Evolutionary conservation across 2,113 vertebrate genomes (phyloP).

Genomic region (Alligator sinensis): DNA sequence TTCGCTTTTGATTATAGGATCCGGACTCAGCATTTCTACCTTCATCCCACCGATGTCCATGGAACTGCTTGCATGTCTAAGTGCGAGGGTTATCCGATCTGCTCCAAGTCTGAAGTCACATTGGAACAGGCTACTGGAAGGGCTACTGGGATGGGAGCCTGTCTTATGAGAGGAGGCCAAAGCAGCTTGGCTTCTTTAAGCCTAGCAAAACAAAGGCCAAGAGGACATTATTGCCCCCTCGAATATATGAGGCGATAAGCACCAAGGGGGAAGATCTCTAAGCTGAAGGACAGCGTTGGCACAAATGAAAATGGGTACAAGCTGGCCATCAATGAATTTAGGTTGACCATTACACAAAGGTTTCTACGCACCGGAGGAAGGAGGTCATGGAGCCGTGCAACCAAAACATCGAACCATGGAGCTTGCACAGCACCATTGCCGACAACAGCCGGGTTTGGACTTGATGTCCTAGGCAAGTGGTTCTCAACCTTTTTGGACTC

Average conservation of each 20-base stretch:
- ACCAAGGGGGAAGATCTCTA: neutral
- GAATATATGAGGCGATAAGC: neutral
- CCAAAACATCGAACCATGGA: no score
- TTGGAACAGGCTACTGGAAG: neutral
- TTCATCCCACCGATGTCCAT: neutral
- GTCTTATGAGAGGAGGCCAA: neutral
- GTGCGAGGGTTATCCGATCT: neutral
- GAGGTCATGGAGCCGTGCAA: neutral
- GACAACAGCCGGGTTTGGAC: no score
- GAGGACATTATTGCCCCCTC: neutral
- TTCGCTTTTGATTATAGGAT: no score
- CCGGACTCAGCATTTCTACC: neutral
- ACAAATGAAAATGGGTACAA: neutral
- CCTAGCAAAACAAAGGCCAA: neutral
- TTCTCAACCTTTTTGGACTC: no score
- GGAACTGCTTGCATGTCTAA: neutral
- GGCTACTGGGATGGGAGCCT: neutral
- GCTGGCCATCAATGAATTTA: neutral
- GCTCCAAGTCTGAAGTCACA: neutral
- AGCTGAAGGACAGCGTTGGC: neutral
- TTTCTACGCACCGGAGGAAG: neutral
- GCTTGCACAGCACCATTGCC: no score
- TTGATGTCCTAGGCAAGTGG: no score
- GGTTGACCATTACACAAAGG: neutral
- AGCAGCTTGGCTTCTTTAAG: neutral